Evolutionary conservation across 2,797 vertebrate species (phyloP).

Genomic region (Mus spretus): DNA sequence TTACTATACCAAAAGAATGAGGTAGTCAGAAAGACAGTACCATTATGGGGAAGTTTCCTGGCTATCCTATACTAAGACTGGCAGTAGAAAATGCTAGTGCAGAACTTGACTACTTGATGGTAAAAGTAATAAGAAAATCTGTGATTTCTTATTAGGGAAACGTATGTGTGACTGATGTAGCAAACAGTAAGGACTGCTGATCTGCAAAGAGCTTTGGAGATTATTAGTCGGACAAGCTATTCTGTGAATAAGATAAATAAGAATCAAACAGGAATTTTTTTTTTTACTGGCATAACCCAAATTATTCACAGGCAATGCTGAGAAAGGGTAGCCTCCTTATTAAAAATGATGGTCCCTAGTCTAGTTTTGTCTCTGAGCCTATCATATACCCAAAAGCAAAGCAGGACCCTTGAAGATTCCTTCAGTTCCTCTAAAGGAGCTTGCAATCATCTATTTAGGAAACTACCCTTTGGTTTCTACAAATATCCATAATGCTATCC

Average conservation of each 20-base stretch:
- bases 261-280: background rate
- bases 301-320: background rate
- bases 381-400: background rate
- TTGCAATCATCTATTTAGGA: background rate
- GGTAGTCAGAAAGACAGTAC: background rate
- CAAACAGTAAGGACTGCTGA: constrained; percentile 38
- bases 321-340: background rate
- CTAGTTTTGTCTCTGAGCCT: background rate
- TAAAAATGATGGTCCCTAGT: background rate
- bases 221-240: constrained; percentile 20
- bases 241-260: background rate
- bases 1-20: constrained; percentile 22
- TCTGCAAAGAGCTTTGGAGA: constrained; percentile 14
- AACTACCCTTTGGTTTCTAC: background rate
- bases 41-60: constrained; percentile 20
- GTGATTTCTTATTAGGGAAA: constrained; percentile 39
- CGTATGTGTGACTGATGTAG: constrained; percentile 40
- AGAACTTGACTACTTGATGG: constrained; percentile 61
- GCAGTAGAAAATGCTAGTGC: constrained; percentile 36
- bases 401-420: background rate
- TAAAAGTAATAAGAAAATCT: constrained; percentile 60
- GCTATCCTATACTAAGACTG: background rate
- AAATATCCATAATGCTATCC: background rate
- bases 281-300: background rate
- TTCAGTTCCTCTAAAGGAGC: background rate